Percentiles rank a stretch among this genome's conserved stretches.
Conservation (phyloP, 2,888 invertebrate genomes). For the Protophormia terraenovae region DNA sequence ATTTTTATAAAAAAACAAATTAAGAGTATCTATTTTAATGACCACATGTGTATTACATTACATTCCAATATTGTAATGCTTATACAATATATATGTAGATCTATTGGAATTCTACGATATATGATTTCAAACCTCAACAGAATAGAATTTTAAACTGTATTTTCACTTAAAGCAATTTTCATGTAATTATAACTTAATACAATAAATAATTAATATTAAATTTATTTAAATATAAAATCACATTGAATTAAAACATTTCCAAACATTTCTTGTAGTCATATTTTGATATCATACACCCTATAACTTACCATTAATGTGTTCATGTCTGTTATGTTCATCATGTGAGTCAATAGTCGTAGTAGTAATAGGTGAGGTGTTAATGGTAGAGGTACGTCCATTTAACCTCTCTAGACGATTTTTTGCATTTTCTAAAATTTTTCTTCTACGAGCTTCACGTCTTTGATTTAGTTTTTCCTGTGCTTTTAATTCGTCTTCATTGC, state of each 20-base stretch:
- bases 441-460: constrained; percentile 65
- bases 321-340: constrained; percentile 13
- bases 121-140: no score
- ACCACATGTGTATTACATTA: no score
- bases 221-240: no score
- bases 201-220: no score
- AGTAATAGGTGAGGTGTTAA: not conserved
- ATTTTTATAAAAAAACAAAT: no score
- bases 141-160: no score
- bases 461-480: constrained; percentile 63
- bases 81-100: no score
- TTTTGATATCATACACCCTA: constrained; percentile 5
- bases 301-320: constrained; percentile 45
- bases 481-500: constrained; percentile 38
- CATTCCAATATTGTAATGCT: no score
- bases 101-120: no score
- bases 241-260: not conserved
- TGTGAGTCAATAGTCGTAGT: not conserved
- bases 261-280: not conserved
- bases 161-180: no score
- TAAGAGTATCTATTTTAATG: no score
- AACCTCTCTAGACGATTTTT: constrained; percentile 68
- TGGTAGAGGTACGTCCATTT: constrained; percentile 39
- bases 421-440: constrained; percentile 69
- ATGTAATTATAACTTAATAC: no score